Evolutionary conservation across 2,888 invertebrate genomes (phyloP).

Genomic region (Microchrysa polita): DNA sequence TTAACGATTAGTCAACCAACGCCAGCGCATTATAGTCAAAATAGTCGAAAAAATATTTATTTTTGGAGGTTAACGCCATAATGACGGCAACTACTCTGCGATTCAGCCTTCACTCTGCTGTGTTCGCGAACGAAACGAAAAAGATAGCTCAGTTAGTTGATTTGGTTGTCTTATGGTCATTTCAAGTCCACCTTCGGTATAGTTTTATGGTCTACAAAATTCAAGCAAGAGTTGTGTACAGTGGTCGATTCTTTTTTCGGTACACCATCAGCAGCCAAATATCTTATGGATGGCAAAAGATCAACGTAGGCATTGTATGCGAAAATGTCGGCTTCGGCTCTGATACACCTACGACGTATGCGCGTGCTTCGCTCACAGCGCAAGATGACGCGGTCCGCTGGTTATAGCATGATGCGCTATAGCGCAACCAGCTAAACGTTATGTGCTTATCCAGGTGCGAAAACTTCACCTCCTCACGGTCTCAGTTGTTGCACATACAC

Average conservation of each 20-base stretch:
- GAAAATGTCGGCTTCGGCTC: conserved; percentile 12
- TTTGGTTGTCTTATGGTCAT: conserved; percentile 2
- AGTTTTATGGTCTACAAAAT: background rate
- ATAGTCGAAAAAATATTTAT: no score
- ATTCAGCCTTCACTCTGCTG: background rate
- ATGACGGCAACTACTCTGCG: background rate
- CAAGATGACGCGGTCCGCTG: conserved; percentile 29
- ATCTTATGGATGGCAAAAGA: background rate
- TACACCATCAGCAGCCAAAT: background rate
- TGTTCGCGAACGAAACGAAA: background rate
- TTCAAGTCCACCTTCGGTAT: conserved; percentile 12
- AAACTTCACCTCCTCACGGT: conserved; percentile 21
- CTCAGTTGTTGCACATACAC: conserved; percentile 13
- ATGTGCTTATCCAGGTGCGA: conserved; percentile 39
- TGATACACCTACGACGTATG: conserved; percentile 38
- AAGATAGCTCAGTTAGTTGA: background rate
- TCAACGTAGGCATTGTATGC: conserved; percentile 15
- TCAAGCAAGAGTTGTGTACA: no score
- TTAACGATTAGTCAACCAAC: conserved; percentile 34
- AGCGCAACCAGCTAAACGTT: conserved; percentile 15
- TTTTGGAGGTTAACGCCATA: conserved; percentile 27
- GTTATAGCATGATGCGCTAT: conserved; percentile 13
- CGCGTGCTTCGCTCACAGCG: conserved; percentile 39
- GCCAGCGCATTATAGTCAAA: conserved; percentile 1
- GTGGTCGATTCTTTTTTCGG: background rate